Evolutionary conservation across 1,140 invertebrate genomes (phyloP).

Genomic region (Asbolus verrucosus): DNA sequence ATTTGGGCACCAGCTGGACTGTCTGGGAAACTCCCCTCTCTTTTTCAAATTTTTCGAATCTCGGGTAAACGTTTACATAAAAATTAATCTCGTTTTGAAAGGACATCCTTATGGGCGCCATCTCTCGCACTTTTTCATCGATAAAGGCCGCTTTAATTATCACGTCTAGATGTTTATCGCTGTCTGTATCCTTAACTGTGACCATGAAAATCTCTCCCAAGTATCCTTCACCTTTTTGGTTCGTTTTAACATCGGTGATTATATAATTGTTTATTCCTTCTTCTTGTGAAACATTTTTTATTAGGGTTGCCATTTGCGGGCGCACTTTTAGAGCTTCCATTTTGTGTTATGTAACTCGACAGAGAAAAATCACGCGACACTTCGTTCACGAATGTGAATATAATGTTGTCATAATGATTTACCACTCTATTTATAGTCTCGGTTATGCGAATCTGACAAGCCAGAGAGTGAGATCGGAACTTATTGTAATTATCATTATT

Average conservation of each 20-base stretch:
- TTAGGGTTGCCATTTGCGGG: neutral
- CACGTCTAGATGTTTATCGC: neutral
- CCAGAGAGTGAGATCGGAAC: too few relatives aligned
- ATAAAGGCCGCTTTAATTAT: conserved; percentile 23
- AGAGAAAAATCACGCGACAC: too few relatives aligned
- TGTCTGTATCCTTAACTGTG: neutral
- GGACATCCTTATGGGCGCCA: neutral
- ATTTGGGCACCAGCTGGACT: neutral
- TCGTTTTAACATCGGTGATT: conserved; percentile 7
- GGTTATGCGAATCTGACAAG: too few relatives aligned
- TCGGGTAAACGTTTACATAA: neutral
- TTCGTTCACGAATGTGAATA: too few relatives aligned
- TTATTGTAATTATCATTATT: too few relatives aligned
- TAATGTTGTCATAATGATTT: too few relatives aligned
- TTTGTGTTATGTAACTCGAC: neutral
- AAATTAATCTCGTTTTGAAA: conserved; percentile 23
- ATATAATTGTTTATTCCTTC: neutral
- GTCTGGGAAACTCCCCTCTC: neutral
- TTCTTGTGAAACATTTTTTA: neutral
- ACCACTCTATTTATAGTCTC: too few relatives aligned
- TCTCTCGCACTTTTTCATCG: conserved; percentile 21
- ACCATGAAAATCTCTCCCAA: conserved; percentile 40
- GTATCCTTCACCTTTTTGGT: conserved; percentile 36
- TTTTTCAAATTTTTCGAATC: neutral
- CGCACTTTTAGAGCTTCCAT: conserved; percentile 11